Percentiles rank a stretch among this genome's conserved stretches.
phyloP scores from a whole-genome alignment of 2,113 vertebrate genomes.

The Oncorhynchus nerka region DNA sequence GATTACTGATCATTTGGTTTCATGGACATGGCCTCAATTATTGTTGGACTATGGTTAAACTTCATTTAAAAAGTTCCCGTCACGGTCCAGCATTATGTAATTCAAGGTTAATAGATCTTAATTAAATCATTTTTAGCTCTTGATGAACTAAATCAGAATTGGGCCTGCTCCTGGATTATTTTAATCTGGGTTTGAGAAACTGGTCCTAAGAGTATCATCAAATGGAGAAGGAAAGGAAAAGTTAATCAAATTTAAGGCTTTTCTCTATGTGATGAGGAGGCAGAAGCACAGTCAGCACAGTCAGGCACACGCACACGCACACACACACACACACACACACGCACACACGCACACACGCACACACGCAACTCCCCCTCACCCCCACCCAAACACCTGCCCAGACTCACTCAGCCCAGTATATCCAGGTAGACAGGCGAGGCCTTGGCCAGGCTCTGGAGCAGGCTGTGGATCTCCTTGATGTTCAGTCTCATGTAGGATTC shows the following conservation, averaged over 20 bases:
- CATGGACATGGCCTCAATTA: constrained; percentile 35
- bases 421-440: constrained; percentile 98
- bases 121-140: neutral
- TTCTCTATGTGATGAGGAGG: constrained; percentile 85
- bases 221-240: constrained; percentile 26
- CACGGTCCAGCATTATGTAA: neutral
- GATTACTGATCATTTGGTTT: constrained; percentile 25
- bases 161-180: constrained; percentile 19
- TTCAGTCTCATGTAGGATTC: constrained; percentile 97
- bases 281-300: constrained; percentile 78
- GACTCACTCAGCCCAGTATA: constrained; percentile 87
- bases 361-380: constrained; percentile 42
- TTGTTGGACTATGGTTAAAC: neutral
- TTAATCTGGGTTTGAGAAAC: constrained; percentile 48
- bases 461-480: constrained; percentile 96
- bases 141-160: neutral
- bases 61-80: neutral
- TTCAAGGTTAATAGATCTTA: neutral
- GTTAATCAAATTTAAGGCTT: constrained; percentile 86
- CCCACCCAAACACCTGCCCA: constrained; percentile 49
- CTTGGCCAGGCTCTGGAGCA: constrained; percentile 97
- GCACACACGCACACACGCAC: constrained; percentile 76
- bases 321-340: constrained; percentile 71
- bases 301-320: constrained; percentile 47
- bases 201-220: constrained; percentile 31